Base-by-base conservation (phyloP, 2,888 invertebrate genomes). In the Lasioglossum marginatum region DNA sequence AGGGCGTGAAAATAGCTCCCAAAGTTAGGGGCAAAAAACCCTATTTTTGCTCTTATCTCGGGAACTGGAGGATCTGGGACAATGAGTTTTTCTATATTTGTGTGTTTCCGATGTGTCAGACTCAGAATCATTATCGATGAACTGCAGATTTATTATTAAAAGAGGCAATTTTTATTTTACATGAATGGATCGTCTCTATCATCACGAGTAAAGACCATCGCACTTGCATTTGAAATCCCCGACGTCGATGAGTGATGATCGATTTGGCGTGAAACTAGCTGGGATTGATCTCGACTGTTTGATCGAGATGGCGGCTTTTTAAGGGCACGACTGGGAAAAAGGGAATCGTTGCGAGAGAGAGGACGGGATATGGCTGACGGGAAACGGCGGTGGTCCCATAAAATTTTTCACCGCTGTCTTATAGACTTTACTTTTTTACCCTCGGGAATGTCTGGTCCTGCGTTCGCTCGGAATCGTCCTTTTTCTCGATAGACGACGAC, bases 341-440 rank as follows among this genome's bases (percentile, higher is more conserved):
- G 19, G 19, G 34, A 34, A 66, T 31, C 63, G 31, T 19, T 37
- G 14, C 40, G 10, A 31, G n/a, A n/a, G 31, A 60, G 45, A 19
- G 40, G 16, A 48, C n/a, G 34, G 34, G 74, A 60, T 72, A 45
- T 14, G 37, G 23, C 34, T 19, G 31, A 37, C 31, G 19, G 72
- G 66, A 45, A 73, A 79, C 40, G 68, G 52, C 79, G 40, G 68
- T 31, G 74, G 45, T 40, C 45, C 27, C 86, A 78, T 86, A 79
- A 81, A 83, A 87, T 86, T 77, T 80, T 73, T 66, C 79, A 57
- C 37, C 63, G 45, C 12, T 71, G 57, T 45, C 70, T 81, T 83
- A 83, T 79, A 81, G 75, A 23, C 34, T 48, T 60, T 45, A 52
- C 48, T 72, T n/a, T 27, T 48, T 60, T 40, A 43, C 48, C 74